Evolutionary conservation across 2,797 vertebrate species (phyloP).

Genomic region (Tympanoctomys barrerae): DNA sequence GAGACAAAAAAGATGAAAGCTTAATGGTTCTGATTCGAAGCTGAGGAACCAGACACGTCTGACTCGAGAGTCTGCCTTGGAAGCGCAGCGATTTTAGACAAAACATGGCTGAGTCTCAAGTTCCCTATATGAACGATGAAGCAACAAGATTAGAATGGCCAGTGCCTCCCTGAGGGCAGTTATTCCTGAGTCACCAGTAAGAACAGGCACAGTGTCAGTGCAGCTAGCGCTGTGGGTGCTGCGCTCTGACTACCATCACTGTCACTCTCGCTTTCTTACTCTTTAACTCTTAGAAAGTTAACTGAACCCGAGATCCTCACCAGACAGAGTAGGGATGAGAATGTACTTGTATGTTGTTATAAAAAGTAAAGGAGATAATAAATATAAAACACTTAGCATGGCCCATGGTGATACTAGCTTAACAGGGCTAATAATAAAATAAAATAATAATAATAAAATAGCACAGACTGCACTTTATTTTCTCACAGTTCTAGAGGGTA

Average conservation of each 20-base stretch:
- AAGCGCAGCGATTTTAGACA: neutral
- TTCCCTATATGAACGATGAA: neutral
- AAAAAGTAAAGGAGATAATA: conserved; percentile 7
- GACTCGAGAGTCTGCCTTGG: neutral
- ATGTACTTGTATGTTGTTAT: neutral
- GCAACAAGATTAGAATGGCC: neutral
- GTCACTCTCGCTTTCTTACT: neutral
- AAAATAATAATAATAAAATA: conserved; percentile 54
- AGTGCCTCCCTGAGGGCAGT: neutral
- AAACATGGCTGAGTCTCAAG: neutral
- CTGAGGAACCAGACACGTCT: neutral
- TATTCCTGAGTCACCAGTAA: neutral
- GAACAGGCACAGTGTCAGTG: neutral
- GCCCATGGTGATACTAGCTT: neutral
- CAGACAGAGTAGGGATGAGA: conserved; percentile 12
- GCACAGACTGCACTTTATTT: neutral
- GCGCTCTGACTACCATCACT: neutral
- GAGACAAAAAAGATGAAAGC: neutral
- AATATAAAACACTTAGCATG: neutral
- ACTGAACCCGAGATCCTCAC: neutral
- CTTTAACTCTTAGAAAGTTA: neutral
- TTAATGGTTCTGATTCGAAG: neutral
- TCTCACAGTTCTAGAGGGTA: neutral
- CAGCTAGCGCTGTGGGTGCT: neutral
- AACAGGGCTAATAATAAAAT: neutral